These are phyloP conservation scores for Oxyruncus cristatus DNA, from an alignment of 2,113 vertebrate genomes.

Conservation along the genomic window DNA sequence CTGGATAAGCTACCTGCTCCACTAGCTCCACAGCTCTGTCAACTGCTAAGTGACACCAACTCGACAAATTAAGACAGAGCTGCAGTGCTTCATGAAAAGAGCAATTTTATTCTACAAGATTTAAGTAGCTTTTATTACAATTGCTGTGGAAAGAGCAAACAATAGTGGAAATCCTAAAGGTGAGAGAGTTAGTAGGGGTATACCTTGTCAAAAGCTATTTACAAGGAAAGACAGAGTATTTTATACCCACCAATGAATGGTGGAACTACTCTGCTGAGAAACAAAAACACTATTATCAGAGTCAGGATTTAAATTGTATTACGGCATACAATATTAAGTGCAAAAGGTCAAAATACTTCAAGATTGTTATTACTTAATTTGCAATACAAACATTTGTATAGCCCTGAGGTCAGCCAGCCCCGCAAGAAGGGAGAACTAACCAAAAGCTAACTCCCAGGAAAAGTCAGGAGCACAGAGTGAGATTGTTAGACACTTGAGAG, in stretches of 20 bases:
- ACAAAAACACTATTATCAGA: not conserved
- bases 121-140: not conserved
- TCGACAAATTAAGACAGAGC: not conserved
- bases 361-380: not conserved
- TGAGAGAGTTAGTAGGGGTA: not conserved
- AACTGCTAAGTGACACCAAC: not conserved
- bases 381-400: not conserved
- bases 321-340: not conserved
- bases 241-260: not conserved
- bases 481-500: not conserved
- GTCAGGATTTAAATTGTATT: not conserved
- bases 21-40: not conserved
- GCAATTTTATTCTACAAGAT: not conserved
- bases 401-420: not conserved
- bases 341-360: not conserved
- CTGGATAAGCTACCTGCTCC: accelerated
- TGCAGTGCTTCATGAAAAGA: not conserved
- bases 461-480: not conserved
- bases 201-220: not conserved
- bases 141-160: not conserved
- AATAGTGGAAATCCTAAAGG: not conserved
- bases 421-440: not conserved
- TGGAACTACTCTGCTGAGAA: not conserved
- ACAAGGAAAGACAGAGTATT: not conserved
- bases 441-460: not conserved